Evolutionary conservation across 2,113 vertebrate species (phyloP).

Genomic region (Catharus minimus): DNA sequence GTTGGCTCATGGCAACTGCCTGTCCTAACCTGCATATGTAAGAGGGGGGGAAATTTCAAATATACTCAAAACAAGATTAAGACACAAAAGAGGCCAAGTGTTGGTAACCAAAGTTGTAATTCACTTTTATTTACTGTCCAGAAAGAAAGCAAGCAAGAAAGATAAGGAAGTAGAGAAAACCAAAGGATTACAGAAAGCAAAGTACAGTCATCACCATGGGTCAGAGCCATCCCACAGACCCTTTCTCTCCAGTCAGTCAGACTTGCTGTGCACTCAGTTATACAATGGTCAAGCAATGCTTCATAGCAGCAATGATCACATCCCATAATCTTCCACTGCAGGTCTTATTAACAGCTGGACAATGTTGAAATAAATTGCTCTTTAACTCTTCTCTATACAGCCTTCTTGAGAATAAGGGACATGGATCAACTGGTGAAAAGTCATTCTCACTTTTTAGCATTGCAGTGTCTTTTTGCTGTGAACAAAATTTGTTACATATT

Average conservation of each 20-base stretch:
- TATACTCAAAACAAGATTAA: neutral
- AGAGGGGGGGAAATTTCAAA: neutral
- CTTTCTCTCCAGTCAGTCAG: neutral
- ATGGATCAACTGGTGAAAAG: neutral
- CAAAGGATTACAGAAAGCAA: neutral
- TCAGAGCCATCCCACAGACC: accelerated
- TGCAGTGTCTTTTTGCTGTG: neutral
- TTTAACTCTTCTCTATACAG: neutral
- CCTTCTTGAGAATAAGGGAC: neutral
- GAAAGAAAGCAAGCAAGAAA: neutral
- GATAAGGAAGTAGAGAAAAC: neutral
- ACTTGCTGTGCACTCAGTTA: neutral
- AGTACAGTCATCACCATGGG: accelerated
- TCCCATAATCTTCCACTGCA: neutral
- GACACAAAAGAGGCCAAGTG: neutral
- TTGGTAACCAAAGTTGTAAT: neutral
- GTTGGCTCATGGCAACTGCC: neutral
- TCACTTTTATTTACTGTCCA: neutral
- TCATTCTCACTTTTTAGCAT: neutral
- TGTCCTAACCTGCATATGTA: accelerated
- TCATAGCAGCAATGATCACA: accelerated
- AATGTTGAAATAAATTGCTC: neutral
- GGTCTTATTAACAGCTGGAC: accelerated
- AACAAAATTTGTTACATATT: neutral
- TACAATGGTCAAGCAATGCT: accelerated